A percentile compares a stretch with the other conserved stretches of the same genome.
Conservation (phyloP, 2,113 vertebrate species). For the Anolis carolinensis region DNA sequence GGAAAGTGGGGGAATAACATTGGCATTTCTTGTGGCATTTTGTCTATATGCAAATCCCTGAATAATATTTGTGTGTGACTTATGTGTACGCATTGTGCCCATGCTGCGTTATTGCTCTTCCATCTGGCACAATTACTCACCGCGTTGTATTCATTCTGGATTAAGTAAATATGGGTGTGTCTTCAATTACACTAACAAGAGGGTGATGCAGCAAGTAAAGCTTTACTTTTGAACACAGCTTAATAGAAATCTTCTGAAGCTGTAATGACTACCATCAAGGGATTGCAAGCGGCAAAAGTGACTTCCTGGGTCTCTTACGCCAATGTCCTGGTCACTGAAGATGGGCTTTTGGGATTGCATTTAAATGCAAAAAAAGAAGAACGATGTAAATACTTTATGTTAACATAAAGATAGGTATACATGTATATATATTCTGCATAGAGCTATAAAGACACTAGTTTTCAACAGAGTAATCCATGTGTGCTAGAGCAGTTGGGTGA, state of each 20-base stretch:
- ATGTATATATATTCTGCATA: slow-evolving; percentile 20
- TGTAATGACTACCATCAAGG: neutral
- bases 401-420: slow-evolving; percentile 17
- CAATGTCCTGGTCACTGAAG: slow-evolving; percentile 34
- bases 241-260: neutral
- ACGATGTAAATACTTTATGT: slow-evolving; percentile 13
- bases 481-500: slow-evolving; percentile 19
- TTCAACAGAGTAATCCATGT: slow-evolving; percentile 16
- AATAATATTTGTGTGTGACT: neutral
- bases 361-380: neutral
- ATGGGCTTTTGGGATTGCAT: slow-evolving; percentile 26
- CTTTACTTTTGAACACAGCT: slow-evolving; percentile 17
- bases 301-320: neutral
- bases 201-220: slow-evolving; percentile 6
- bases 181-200: neutral
- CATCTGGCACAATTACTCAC: neutral
- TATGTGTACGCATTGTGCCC: neutral
- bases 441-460: slow-evolving; percentile 28
- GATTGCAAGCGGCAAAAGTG: neutral
- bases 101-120: neutral
- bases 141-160: neutral
- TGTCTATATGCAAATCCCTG: neutral
- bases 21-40: neutral
- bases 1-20: too few species aligned
- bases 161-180: neutral